Percentiles rank a stretch among this genome's conserved stretches.
These are phyloP conservation scores for Stegana nigrithorax DNA, from an alignment of 2,888 invertebrate genomes.

Conservation along the genomic window DNA sequence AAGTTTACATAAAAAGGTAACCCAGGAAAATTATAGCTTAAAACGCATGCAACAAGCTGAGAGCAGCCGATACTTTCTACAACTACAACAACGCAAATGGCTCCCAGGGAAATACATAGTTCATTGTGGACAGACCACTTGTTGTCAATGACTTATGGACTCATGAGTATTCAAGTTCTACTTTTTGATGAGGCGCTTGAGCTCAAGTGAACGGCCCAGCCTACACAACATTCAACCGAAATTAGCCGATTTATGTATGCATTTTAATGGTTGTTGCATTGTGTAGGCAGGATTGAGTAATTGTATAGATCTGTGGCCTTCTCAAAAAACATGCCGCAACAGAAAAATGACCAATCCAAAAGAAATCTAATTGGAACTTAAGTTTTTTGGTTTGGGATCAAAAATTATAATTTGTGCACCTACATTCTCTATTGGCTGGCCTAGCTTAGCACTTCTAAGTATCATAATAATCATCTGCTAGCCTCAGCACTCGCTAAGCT, in stretches of 20 bases:
- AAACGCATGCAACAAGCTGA: conserved; percentile 47
- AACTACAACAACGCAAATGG: not conserved
- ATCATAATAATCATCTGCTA: conserved; percentile 12
- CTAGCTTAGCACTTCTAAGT: conserved; percentile 24
- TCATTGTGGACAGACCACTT: not conserved
- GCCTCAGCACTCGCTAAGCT: conserved; percentile 3
- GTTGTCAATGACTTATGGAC: not conserved
- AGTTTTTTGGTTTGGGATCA: conserved; percentile 14
- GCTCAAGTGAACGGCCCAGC: too few relatives aligned
- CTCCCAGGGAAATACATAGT: not conserved
- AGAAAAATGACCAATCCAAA: conserved; percentile 21
- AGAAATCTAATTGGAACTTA: conserved; percentile 9
- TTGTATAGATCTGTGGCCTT: too few relatives aligned
- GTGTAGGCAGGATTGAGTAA: too few relatives aligned
- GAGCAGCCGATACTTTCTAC: not conserved
- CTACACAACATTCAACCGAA: too few relatives aligned
- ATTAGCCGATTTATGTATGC: too few relatives aligned
- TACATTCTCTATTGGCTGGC: conserved; percentile 20
- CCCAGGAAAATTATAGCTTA: conserved; percentile 51
- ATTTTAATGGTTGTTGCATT: too few relatives aligned
- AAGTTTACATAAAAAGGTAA: conserved; percentile 36
- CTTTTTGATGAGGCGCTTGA: not conserved
- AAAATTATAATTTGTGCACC: conserved; percentile 38
- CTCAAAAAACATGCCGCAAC: conserved; percentile 21
- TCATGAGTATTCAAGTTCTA: not conserved